Conservation (phyloP, 2,888 invertebrate genomes). For the Sphaerophoria taeniata region DNA sequence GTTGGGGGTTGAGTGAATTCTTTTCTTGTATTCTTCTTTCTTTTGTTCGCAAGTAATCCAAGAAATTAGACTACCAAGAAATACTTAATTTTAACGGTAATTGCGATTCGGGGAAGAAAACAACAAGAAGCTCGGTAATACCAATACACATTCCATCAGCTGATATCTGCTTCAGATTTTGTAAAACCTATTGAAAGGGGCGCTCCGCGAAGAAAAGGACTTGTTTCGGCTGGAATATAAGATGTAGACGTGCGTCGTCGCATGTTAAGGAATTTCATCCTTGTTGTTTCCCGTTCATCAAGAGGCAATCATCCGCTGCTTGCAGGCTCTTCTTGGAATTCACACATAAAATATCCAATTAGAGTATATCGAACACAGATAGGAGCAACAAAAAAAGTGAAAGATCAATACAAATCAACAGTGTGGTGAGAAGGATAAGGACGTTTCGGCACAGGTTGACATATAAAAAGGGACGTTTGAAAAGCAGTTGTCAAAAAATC, state of each 20-base stretch:
- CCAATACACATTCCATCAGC: conserved; percentile 4
- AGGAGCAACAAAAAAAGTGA: neutral
- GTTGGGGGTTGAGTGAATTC: too few relatives aligned
- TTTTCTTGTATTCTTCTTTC: conserved; percentile 16
- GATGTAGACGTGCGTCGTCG: conserved; percentile 8
- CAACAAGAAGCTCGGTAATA: conserved; percentile 37
- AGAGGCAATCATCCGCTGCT: conserved; percentile 73
- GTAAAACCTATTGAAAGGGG: conserved; percentile 1
- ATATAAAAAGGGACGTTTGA: too few relatives aligned
- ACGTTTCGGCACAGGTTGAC: too few relatives aligned
- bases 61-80: conserved; percentile 72
- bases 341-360: conserved; percentile 73
- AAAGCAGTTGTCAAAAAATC: too few relatives aligned
- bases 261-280: conserved; percentile 71
- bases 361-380: conserved; percentile 54
- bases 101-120: conserved; percentile 69
- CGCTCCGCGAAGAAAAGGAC: too few relatives aligned
- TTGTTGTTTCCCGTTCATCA: conserved; percentile 67
- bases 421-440: too few relatives aligned
- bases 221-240: neutral
- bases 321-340: conserved; percentile 70
- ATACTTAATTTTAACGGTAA: conserved; percentile 75
- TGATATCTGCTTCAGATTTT: conserved; percentile 15
- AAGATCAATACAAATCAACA: conserved; percentile 45
- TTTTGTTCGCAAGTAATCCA: conserved; percentile 71